Base-by-base conservation (phyloP, 2,797 vertebrate species). In the Coregonus ussuriensis region DNA sequence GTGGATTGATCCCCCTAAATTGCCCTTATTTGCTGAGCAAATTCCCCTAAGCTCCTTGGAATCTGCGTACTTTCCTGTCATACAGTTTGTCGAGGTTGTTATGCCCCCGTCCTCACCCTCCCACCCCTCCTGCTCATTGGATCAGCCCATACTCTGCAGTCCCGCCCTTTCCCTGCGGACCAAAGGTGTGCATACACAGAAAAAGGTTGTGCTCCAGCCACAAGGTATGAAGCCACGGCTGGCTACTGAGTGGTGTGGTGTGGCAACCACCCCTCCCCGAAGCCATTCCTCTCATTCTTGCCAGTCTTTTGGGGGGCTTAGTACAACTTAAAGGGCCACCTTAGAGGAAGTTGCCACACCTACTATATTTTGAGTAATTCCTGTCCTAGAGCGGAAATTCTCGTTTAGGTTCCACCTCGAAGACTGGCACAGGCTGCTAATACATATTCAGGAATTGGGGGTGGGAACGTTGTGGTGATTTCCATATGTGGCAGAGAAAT, bases 1-100 rank as follows among this genome's bases (percentile, higher is more conserved):
- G 15, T 73, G 71, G 80, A 90, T 87, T 90, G 89, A 91, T 89
- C 88, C 54, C 33, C 67, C 75, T 80, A 89, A 91, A 87, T 88
- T 85, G 78, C 68, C 72, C 25, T 89, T 90, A 25, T 25, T 88
- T 76, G 84, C 47, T n/a, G 56, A 72, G 77, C 74, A 81, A 89
- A 88, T 84, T 87, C 81, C 81, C 74, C 81, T 88, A 88, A 91
- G 87, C 90, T 81, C 65, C 62, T 66, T 70, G 63, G 72, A 90
- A 91, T 91, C 88, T 73, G 83, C 89, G 88, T 91, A 90, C 5
- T 21, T 77, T 83, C 75, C 18, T 6, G 18, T 56, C 18, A n/a
- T 56, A 56, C 18, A 56, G 54, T 79, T 82, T 79, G 66, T 73
- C 69, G 72, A 82, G 80, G 52, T 54, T 81, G 71, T 62, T 47